These are phyloP conservation scores for Coranthus polyacanthus DNA, from an alignment of 2,797 vertebrate species.

Conservation along the genomic window DNA sequence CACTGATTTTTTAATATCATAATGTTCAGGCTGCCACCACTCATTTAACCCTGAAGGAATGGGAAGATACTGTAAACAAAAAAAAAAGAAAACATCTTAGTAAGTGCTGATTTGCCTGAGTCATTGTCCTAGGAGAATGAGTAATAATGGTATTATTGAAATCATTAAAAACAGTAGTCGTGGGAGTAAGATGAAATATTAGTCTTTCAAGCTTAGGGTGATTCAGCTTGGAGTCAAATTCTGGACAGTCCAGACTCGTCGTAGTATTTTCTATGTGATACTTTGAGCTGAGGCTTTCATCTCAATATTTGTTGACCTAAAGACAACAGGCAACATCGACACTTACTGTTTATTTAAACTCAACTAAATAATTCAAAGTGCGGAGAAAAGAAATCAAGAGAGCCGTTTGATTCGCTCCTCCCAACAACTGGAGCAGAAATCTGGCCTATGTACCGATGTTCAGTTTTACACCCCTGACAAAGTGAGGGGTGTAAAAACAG, in stretches of 20 bases:
- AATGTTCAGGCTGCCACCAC: constrained; percentile 32
- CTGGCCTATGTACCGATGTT: too few relatives aligned
- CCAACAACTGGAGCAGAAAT: too few relatives aligned
- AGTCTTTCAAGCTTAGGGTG: neutral
- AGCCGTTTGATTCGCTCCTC: too few relatives aligned
- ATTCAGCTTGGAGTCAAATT: neutral
- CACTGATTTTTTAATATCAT: constrained; percentile 41
- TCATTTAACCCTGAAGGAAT: constrained; percentile 33
- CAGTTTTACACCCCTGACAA: too few relatives aligned
- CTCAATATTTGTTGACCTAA: neutral
- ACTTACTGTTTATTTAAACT: constrained; percentile 15
- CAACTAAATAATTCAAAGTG: constrained; percentile 10
- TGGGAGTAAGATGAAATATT: neutral
- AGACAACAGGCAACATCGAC: constrained; percentile 5
- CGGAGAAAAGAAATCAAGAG: too few relatives aligned
- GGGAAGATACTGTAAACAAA: constrained; percentile 2
- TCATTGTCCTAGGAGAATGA: constrained; percentile 23
- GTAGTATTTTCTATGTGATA: neutral
- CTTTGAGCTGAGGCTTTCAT: constrained; percentile 3
- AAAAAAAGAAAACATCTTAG: neutral
- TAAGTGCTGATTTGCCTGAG: constrained; percentile 25
- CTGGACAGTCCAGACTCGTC: neutral
- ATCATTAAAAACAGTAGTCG: constrained; percentile 13
- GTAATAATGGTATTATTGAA: constrained; percentile 6
- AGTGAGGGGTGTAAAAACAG: too few relatives aligned